These are phyloP conservation scores for Esperia sulphurella DNA, from an alignment of 2,888 invertebrate species.

Conservation along the genomic window DNA sequence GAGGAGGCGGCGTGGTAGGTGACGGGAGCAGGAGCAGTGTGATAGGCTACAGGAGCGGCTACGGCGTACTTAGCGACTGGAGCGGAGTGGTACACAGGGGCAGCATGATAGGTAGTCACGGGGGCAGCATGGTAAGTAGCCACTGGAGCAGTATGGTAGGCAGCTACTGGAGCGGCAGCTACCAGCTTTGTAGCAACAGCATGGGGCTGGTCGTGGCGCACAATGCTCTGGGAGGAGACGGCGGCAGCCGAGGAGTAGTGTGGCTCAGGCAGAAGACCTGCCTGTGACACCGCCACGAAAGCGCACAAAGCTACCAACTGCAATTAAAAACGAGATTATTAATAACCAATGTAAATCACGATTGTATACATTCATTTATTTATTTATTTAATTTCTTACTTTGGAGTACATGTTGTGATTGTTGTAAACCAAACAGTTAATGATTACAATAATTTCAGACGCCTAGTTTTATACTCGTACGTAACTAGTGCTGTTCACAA, in stretches of 20 bases:
- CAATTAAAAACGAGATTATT: slow-evolving; percentile 9
- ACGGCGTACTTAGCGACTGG: slow-evolving; percentile 22
- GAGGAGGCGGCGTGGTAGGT: slow-evolving; percentile 29
- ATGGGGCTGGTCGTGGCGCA: slow-evolving; percentile 47
- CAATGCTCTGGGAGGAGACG: slow-evolving; percentile 52
- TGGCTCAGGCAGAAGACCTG: slow-evolving; percentile 42
- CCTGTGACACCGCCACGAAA: slow-evolving; percentile 33
- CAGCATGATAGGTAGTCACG: slow-evolving; percentile 26
- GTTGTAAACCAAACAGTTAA: slow-evolving; percentile 25
- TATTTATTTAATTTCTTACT: slow-evolving; percentile 25
- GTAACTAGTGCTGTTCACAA: slow-evolving; percentile 23
- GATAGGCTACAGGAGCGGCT: slow-evolving; percentile 12
- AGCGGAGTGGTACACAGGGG: slow-evolving; percentile 29
- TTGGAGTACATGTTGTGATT: slow-evolving; percentile 43
- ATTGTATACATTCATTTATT: background rate
- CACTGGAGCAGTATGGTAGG: slow-evolving; percentile 35
- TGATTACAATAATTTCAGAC: slow-evolving; percentile 29
- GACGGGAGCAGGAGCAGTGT: slow-evolving; percentile 26
- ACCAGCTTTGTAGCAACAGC: slow-evolving; percentile 28
- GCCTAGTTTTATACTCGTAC: slow-evolving; percentile 39
- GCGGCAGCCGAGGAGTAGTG: slow-evolving; percentile 47
- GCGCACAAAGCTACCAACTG: slow-evolving; percentile 32
- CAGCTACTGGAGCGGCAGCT: slow-evolving; percentile 26
- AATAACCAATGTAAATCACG: background rate
- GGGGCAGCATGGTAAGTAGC: slow-evolving; percentile 24